phyloP scores from a whole-genome alignment of 2,797 vertebrate genomes.

The Sus cebifrons region DNA sequence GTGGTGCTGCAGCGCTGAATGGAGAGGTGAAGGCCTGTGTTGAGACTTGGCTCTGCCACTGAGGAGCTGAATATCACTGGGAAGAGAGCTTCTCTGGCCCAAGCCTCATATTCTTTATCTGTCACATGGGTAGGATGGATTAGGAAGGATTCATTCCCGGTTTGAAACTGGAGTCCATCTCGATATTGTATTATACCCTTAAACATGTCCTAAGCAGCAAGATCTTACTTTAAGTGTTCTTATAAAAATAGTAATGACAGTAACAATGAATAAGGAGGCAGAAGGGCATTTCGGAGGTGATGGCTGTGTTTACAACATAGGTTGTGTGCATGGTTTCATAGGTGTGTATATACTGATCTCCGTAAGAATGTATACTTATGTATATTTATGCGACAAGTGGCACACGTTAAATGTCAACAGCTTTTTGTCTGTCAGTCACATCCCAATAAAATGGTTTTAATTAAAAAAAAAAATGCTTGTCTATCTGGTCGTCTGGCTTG shows the following conservation, averaged over 20 bases:
- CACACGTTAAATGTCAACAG: background rate
- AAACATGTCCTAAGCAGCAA: background rate
- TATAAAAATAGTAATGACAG: background rate
- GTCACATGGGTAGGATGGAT: background rate
- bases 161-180: background rate
- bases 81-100: background rate
- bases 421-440: background rate
- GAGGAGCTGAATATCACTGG: background rate
- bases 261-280: background rate
- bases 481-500: background rate
- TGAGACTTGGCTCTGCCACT: background rate
- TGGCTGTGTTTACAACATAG: background rate
- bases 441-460: background rate
- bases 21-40: background rate
- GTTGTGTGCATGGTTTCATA: background rate
- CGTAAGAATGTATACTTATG: no score
- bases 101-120: conserved; percentile 19
- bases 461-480: background rate
- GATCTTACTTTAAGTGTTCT: background rate
- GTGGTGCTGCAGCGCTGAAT: background rate
- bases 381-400: no score
- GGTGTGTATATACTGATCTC: background rate
- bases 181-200: background rate
- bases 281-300: background rate
- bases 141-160: background rate